These are phyloP conservation scores for Temnothorax longispinosus DNA, from an alignment of 1,140 invertebrate species.

Conservation along the genomic window DNA sequence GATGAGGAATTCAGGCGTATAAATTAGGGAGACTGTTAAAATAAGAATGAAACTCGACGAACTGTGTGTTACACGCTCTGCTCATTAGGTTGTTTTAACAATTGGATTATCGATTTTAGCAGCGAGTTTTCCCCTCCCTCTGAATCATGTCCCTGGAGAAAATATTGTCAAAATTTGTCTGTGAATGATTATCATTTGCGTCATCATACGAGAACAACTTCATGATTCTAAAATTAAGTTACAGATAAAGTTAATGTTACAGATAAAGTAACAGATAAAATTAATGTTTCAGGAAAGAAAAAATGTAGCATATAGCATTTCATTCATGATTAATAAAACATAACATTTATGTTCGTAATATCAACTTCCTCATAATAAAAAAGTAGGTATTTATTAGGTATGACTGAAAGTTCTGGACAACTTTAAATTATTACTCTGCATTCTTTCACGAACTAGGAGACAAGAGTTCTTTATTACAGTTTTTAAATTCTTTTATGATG, in stretches of 20 bases:
- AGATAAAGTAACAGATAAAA: background rate
- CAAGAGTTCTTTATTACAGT: conserved; percentile 11
- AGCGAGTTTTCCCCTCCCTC: background rate
- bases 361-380: background rate
- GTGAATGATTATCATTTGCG: background rate
- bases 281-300: background rate
- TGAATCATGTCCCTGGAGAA: conserved; percentile 1
- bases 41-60: conserved; percentile 9
- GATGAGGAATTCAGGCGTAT: conserved; percentile 15
- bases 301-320: background rate
- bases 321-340: background rate
- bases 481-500: conserved; percentile 10
- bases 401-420: background rate
- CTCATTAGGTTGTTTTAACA: conserved; percentile 32
- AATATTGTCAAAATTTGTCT: background rate
- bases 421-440: background rate
- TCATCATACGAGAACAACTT: background rate
- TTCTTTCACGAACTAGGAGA: background rate
- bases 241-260: background rate
- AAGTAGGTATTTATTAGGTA: background rate
- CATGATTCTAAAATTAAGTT: background rate
- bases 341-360: background rate
- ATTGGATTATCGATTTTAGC: conserved; percentile 41
- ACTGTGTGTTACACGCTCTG: background rate
- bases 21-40: conserved; percentile 51